Conservation (phyloP, 1,140 invertebrate species). For the Reticulitermes speratus region DNA sequence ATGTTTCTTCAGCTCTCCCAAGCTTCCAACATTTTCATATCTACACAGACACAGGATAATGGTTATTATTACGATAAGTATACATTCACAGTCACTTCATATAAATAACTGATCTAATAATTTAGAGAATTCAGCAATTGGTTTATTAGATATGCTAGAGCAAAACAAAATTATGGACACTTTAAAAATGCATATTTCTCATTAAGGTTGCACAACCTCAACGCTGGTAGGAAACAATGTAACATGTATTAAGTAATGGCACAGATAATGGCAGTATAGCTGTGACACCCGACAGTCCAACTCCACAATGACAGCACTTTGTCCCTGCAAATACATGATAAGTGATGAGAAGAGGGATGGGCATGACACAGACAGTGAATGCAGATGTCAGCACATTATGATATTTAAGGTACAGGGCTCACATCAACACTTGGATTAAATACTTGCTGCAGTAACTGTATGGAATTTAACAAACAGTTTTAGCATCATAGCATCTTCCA, state of each 20-base stretch:
- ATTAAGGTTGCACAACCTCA: conserved; percentile 9
- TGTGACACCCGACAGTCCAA: conserved; percentile 25
- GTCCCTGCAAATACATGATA: background rate
- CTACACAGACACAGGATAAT: background rate
- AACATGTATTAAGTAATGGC: conserved; percentile 32
- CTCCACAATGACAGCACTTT: conserved; percentile 15
- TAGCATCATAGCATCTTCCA: background rate
- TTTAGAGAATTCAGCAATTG: conserved; percentile 7
- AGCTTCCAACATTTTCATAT: background rate
- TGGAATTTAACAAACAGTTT: background rate
- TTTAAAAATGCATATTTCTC: conserved; percentile 17
- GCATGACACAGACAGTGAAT: background rate
- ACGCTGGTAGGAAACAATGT: conserved; percentile 22
- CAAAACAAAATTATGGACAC: background rate
- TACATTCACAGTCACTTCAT: background rate
- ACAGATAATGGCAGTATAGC: conserved; percentile 35
- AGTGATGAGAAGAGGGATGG: conserved; percentile 23
- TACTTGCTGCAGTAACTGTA: background rate
- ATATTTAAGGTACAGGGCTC: background rate
- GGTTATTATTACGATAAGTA: background rate
- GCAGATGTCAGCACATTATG: background rate
- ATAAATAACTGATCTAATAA: background rate
- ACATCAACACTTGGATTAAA: background rate
- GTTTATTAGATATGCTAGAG: background rate
- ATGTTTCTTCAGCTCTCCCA: background rate